A percentile compares a stretch with the other conserved stretches of the same genome.
Evolutionary conservation across 92 coral and sea anemone species (phyloP).

Genomic region (Porites rus): DNA sequence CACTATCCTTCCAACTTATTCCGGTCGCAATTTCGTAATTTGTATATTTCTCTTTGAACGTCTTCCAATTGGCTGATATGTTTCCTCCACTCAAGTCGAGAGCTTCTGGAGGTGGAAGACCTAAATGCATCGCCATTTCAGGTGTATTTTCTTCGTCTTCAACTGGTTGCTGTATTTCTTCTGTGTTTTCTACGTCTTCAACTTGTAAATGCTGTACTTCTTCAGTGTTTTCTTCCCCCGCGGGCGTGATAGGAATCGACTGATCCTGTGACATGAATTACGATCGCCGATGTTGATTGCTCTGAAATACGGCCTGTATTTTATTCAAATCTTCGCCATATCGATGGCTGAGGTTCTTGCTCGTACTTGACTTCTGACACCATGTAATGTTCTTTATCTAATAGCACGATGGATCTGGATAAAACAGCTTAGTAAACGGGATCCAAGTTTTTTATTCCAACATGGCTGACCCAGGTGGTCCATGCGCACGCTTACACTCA

Average conservation of each 20-base stretch:
- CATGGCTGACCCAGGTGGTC: too few relatives aligned
- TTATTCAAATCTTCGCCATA: constrained; percentile 19
- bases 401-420: too few relatives aligned
- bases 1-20: constrained; percentile 31
- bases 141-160: constrained; percentile 20
- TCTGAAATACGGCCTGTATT: constrained; percentile 18
- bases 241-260: too few relatives aligned
- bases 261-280: constrained; percentile 30
- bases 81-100: constrained; percentile 64
- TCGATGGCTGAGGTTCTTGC: constrained; percentile 16
- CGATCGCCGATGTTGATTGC: constrained; percentile 21
- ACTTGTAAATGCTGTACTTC: constrained; percentile 14
- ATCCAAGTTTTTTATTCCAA: too few relatives aligned
- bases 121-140: constrained; percentile 42
- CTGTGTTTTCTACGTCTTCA: neutral
- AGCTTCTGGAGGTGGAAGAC: constrained; percentile 53
- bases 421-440: too few relatives aligned
- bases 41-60: constrained; percentile 55
- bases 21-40: constrained; percentile 61
- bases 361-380: constrained; percentile 21
- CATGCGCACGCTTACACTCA: too few relatives aligned
- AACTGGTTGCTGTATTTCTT: constrained; percentile 28
- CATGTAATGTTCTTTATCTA: too few relatives aligned
- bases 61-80: constrained; percentile 55
- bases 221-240: constrained; percentile 2